Conservation (phyloP, 1,140 invertebrate genomes). For the Coptotermes formosanus region DNA sequence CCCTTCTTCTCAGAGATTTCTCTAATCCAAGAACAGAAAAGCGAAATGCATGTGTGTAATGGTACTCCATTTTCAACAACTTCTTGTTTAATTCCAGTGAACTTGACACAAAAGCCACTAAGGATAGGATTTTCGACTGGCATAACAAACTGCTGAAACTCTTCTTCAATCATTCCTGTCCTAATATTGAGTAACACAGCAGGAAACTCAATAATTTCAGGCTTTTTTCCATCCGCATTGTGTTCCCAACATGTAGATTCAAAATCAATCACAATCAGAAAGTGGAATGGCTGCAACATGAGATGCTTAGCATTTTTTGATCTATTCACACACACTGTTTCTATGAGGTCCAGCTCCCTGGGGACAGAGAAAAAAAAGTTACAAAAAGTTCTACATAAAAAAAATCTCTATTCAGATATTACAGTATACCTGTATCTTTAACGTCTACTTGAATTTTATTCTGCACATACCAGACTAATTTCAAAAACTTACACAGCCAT, state of each 20-base stretch:
- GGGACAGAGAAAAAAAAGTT: neutral
- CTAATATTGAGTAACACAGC: slow-evolving; percentile 64
- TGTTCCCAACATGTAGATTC: slow-evolving; percentile 31
- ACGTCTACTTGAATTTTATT: too few relatives aligned
- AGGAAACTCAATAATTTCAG: slow-evolving; percentile 73
- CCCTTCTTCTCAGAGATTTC: slow-evolving; percentile 44
- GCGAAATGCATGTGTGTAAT: slow-evolving; percentile 46
- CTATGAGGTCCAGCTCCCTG: neutral
- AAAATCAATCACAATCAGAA: slow-evolving; percentile 29
- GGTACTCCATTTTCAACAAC: slow-evolving; percentile 50
- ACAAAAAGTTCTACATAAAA: neutral
- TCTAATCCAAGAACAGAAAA: slow-evolving; percentile 50
- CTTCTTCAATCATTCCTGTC: slow-evolving; percentile 55
- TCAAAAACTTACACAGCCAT: too few relatives aligned
- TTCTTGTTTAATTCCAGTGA: slow-evolving; percentile 60
- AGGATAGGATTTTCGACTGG: slow-evolving; percentile 61
- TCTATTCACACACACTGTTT: slow-evolving; percentile 1
- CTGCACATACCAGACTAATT: too few relatives aligned
- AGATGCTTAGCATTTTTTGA: neutral
- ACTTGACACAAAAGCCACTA: slow-evolving; percentile 61
- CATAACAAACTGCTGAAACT: slow-evolving; percentile 65
- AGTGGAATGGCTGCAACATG: slow-evolving; percentile 5
- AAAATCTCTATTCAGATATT: too few relatives aligned
- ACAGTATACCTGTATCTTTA: too few relatives aligned
- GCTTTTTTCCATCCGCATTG: slow-evolving; percentile 36